Evolutionary conservation across 2,888 invertebrate genomes (phyloP).

Genomic region (Muschampia staudingeri): DNA sequence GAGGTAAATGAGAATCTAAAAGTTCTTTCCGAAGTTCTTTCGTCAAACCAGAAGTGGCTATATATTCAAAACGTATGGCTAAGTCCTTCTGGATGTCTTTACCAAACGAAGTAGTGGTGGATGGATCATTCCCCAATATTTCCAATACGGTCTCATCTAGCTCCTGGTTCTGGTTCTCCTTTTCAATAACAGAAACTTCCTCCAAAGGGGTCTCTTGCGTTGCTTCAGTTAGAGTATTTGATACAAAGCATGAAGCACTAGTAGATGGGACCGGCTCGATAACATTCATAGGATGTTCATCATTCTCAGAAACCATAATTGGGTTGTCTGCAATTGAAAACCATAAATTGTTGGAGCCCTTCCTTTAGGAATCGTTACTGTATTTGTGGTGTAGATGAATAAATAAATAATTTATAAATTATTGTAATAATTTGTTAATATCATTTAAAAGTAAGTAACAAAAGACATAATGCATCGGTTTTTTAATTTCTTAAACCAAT

Average conservation of each 20-base stretch:
- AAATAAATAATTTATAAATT: neutral
- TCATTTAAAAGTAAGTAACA: neutral
- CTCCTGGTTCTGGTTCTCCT: neutral
- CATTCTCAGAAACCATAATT: neutral
- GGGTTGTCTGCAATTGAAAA: neutral
- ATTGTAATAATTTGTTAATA: neutral
- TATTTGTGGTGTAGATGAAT: neutral
- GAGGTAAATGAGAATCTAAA: slow-evolving; percentile 21
- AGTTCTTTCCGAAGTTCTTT: slow-evolving; percentile 21
- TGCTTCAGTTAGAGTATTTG: neutral
- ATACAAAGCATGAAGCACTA: neutral
- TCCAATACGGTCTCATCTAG: neutral
- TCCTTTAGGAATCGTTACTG: neutral
- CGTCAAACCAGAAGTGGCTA: slow-evolving; percentile 5
- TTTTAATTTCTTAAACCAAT: neutral
- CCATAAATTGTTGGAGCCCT: neutral
- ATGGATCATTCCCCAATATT: slow-evolving; percentile 10
- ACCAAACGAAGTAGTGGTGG: neutral
- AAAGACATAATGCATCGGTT: neutral
- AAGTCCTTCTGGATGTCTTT: slow-evolving; percentile 9
- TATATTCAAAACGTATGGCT: slow-evolving; percentile 5
- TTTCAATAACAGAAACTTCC: neutral
- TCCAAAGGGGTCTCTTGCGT: neutral
- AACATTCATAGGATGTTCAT: neutral
- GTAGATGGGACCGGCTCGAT: neutral